Base-by-base conservation (phyloP, 2,113 vertebrate species). In the Sphaerodactylus townsendi region DNA sequence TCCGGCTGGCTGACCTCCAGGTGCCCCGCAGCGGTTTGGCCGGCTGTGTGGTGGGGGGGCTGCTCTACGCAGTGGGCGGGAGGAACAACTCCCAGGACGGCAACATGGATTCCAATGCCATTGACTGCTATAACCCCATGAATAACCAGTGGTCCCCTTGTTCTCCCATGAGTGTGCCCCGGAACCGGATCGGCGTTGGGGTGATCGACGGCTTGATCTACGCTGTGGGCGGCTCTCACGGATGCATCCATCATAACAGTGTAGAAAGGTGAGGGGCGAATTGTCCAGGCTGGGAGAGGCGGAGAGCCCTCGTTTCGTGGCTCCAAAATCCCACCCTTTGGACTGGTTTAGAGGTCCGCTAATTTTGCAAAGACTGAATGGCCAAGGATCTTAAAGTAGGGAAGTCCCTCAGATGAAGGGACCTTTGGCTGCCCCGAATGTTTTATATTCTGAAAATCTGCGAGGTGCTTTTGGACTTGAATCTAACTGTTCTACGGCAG, bases 71-170 rank as follows among this genome's bases (percentile, higher is more conserved):
- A 0, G 97, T 98, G 0, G 98, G 98, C 0, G 98, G 98, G 0
- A 90, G 98, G 10, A 99, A 99, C 85, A 99, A 99, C 11, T 97
- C 98, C 0, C 98, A 97, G 0, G 98, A 98, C 0, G 98, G 98
- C 21, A 99, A 99, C 94, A 98, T 97, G 90, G 98, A 99, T 93
- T 98, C 98, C 0, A 97, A 92, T 1, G 94, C 98, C 4, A 85
- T 99, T 85, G 98, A 99, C 77, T 98, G 98, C 81, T 99, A 98
- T 93, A 99, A 99, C 85, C 98, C 98, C 50, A 98, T 99, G 97
- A 99, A 97, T 92, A 97, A 99, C 93, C 96, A 95, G 81, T 99
- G 98, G 98, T 96, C 97, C 0, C 97, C 97, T 1, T 99, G 98
- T 1, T 95, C 98, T 0, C 93, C 98, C 13, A 98, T 99, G 98